These are phyloP conservation scores for Heliornis fulica DNA, from an alignment of 2,113 vertebrate species.

Conservation along the genomic window DNA sequence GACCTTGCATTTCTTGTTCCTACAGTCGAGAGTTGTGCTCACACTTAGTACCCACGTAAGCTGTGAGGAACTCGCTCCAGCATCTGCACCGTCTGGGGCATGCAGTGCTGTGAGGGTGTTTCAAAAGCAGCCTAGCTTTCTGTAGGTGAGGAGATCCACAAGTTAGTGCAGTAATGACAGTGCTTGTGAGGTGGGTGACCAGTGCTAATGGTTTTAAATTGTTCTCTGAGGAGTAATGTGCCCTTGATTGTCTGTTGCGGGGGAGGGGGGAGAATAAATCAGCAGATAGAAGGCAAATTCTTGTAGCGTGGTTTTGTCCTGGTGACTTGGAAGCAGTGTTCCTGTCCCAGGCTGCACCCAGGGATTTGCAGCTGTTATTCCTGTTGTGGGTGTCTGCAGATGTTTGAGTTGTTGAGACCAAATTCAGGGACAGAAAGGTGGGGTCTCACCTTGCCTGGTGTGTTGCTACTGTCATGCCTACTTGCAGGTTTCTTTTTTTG, in stretches of 20 bases:
- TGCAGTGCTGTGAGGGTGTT: neutral
- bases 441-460: neutral
- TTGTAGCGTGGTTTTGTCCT: neutral
- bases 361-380: neutral
- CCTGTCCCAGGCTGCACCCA: neutral
- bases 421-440: neutral
- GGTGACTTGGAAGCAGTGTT: neutral
- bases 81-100: neutral
- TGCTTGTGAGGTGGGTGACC: neutral
- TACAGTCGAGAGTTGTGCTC: neutral
- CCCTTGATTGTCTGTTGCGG: neutral
- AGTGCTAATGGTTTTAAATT: neutral
- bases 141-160: neutral
- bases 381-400: accelerated
- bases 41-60: neutral
- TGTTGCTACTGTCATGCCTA: neutral
- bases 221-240: neutral
- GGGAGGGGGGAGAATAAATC: neutral
- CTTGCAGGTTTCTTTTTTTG: neutral
- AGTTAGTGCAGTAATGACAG: neutral
- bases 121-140: neutral
- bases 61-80: neutral
- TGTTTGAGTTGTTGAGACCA: neutral
- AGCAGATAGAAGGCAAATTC: neutral
- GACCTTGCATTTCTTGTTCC: neutral